Evolutionary conservation across 2,797 vertebrate species (phyloP).

Genomic region (Gobio occitaniae): DNA sequence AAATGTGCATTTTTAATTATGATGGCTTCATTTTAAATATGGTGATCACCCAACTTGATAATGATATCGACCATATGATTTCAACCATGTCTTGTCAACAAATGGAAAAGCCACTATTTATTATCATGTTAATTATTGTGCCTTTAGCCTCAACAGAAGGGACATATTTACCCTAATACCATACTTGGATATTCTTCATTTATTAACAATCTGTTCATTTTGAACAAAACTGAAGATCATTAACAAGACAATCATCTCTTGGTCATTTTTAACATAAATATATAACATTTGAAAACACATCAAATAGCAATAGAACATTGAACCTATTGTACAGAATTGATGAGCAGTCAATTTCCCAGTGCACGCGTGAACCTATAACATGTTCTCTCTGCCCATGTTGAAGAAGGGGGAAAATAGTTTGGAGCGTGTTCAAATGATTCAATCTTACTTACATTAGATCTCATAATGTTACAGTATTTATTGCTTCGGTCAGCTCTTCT

Average conservation of each 20-base stretch:
- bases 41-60: too few relatives aligned
- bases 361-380: background rate
- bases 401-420: background rate
- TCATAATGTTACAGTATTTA: background rate
- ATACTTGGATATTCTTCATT: background rate
- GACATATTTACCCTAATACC: background rate
- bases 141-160: too few relatives aligned
- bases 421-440: background rate
- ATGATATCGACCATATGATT: too few relatives aligned
- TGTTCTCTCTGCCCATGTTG: background rate
- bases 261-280: background rate
- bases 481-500: background rate
- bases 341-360: background rate
- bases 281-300: background rate
- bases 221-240: background rate
- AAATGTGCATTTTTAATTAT: too few relatives aligned
- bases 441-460: background rate
- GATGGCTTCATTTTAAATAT: too few relatives aligned
- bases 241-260: background rate
- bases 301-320: background rate
- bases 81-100: background rate
- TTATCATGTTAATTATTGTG: background rate
- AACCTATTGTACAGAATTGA: background rate
- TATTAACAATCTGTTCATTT: background rate
- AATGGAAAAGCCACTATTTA: background rate